Conservation (phyloP, 2,797 vertebrate species). For the Dendrocincla fuliginosa region DNA sequence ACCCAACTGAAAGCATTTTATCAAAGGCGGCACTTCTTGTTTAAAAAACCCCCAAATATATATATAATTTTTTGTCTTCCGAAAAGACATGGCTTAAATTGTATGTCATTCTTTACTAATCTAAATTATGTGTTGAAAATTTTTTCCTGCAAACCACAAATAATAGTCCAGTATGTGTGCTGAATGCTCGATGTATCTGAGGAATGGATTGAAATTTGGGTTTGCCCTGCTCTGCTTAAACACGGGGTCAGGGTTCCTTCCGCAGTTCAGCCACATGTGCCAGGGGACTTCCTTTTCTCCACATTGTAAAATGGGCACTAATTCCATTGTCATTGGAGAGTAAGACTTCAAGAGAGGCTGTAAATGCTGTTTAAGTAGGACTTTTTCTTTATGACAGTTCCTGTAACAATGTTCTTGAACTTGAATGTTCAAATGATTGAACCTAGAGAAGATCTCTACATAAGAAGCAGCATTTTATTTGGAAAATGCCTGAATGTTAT, state of each 20-base stretch:
- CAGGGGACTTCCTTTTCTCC: rapidly evolving
- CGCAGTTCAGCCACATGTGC: neutral
- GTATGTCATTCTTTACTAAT: neutral
- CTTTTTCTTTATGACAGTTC: neutral
- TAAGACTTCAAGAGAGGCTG: neutral
- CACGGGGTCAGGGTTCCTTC: neutral
- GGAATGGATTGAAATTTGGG: neutral
- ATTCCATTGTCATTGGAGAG: neutral
- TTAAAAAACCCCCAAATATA: rapidly evolving
- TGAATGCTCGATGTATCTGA: neutral
- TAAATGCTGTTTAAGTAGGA: neutral
- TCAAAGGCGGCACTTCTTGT: neutral
- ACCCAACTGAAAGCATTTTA: neutral
- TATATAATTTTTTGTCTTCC: neutral
- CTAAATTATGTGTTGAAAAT: neutral
- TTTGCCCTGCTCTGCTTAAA: neutral
- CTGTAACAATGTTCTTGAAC: neutral
- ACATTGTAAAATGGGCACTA: rapidly evolving
- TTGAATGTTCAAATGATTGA: neutral
- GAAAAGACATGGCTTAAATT: neutral
- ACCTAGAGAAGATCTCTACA: neutral
- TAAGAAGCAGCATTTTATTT: neutral
- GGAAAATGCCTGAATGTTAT: neutral
- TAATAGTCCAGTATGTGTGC: neutral
- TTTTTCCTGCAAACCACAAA: neutral